Conservation (phyloP, 1,140 invertebrate species). For the Dufourea novaeangliae region DNA sequence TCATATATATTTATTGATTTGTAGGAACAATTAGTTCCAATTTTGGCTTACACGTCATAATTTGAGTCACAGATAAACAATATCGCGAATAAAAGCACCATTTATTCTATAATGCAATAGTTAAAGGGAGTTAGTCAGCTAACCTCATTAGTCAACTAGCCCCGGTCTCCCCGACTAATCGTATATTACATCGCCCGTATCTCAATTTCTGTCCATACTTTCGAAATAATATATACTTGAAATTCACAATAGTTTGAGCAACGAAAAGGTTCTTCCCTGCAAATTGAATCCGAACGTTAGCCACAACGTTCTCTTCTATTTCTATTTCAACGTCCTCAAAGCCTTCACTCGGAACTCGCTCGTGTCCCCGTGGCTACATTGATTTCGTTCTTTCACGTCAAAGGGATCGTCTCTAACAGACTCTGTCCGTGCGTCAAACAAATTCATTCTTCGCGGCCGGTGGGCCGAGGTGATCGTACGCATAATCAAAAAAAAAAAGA, state of each 20-base stretch:
- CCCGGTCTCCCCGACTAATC: too few relatives aligned
- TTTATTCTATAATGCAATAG: too few relatives aligned
- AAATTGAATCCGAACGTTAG: conserved; percentile 29
- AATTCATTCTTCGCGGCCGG: conserved; percentile 3
- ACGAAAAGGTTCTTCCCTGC: neutral
- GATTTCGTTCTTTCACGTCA: neutral
- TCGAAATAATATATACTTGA: neutral
- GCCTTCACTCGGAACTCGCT: neutral
- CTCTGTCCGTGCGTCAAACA: conserved; percentile 1
- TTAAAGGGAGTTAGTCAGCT: too few relatives aligned
- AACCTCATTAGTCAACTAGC: too few relatives aligned
- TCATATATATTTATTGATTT: too few relatives aligned
- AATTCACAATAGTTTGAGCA: neutral
- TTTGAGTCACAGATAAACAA: too few relatives aligned
- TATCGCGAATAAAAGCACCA: too few relatives aligned
- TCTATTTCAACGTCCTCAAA: conserved; percentile 25
- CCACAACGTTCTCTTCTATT: neutral
- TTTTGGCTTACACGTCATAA: too few relatives aligned
- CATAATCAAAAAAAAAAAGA: neutral
- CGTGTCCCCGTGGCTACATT: conserved; percentile 2
- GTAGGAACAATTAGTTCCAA: too few relatives aligned
- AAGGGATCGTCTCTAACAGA: neutral
- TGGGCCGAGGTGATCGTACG: neutral
- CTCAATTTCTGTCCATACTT: too few relatives aligned
- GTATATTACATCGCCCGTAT: too few relatives aligned